Percentiles rank a stretch among this genome's conserved stretches.
Conservation (phyloP, 2,888 invertebrate species). For the Lordiphosa fenestrarum region DNA sequence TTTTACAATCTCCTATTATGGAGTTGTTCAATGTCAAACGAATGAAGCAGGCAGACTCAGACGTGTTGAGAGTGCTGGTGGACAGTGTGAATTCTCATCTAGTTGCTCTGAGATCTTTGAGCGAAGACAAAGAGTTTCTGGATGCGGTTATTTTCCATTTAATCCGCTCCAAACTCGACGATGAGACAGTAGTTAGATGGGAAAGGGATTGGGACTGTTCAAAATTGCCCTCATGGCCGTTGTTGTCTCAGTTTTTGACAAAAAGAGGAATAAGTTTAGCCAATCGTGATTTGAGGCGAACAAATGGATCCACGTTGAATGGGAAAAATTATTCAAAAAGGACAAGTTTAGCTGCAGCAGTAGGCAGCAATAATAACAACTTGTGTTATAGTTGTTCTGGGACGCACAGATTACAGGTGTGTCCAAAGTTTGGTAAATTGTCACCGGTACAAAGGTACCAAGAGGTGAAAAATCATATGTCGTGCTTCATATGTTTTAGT, state of each 20-base stretch:
- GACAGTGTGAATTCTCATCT: background rate
- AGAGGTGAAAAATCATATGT: background rate
- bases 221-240: too few relatives aligned
- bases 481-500: background rate
- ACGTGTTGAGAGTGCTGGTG: background rate
- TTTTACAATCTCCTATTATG: background rate
- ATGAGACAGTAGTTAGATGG: too few relatives aligned
- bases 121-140: background rate
- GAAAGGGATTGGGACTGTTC: too few relatives aligned
- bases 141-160: background rate
- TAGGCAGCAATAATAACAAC: background rate
- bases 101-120: background rate
- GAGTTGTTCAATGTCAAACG: background rate
- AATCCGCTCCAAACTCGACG: too few relatives aligned
- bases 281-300: background rate
- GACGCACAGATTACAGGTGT: constrained; percentile 4
- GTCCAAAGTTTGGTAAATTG: constrained; percentile 5
- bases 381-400: constrained; percentile 3
- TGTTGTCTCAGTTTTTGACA: background rate
- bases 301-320: background rate
- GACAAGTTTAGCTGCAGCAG: constrained; percentile 4
- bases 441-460: background rate
- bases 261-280: constrained; percentile 8
- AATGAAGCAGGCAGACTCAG: background rate
- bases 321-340: background rate